Evolutionary conservation across 2,888 invertebrate genomes (phyloP).

Genomic region (Eristalis arbustorum): DNA sequence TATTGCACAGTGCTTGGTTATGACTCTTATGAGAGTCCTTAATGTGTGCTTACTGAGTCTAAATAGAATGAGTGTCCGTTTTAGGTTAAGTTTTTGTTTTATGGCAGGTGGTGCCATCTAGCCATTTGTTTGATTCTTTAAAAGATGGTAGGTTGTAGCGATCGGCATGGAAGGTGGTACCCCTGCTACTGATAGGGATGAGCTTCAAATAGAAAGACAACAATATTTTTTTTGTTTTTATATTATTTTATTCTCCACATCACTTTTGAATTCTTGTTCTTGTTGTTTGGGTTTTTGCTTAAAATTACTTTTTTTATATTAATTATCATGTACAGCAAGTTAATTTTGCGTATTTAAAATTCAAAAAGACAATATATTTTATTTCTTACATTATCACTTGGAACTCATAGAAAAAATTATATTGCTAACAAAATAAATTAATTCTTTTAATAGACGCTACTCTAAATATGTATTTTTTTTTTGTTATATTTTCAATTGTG

Average conservation of each 20-base stretch:
- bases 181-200: no score
- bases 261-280: conserved; percentile 52
- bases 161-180: no score
- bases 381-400: conserved; percentile 56
- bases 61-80: no score
- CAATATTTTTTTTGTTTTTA: conserved; percentile 4
- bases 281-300: conserved; percentile 51
- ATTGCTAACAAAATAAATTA: conserved; percentile 42
- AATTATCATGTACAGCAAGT: conserved; percentile 64
- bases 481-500: conserved; percentile 1
- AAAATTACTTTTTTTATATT: conserved; percentile 50
- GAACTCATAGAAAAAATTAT: conserved; percentile 51
- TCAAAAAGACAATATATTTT: conserved; percentile 60
- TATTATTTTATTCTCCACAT: conserved; percentile 63
- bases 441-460: conserved; percentile 38
- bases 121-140: no score
- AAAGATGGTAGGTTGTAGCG: no score
- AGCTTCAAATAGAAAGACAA: no score
- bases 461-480: conserved; percentile 18
- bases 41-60: no score
- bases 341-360: conserved; percentile 65
- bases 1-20: no score
- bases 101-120: no score
- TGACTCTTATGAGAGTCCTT: no score
- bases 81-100: no score